Base-by-base conservation (phyloP, 53 echinoderm and acorn worm genomes). In the Arbacia lixula region DNA sequence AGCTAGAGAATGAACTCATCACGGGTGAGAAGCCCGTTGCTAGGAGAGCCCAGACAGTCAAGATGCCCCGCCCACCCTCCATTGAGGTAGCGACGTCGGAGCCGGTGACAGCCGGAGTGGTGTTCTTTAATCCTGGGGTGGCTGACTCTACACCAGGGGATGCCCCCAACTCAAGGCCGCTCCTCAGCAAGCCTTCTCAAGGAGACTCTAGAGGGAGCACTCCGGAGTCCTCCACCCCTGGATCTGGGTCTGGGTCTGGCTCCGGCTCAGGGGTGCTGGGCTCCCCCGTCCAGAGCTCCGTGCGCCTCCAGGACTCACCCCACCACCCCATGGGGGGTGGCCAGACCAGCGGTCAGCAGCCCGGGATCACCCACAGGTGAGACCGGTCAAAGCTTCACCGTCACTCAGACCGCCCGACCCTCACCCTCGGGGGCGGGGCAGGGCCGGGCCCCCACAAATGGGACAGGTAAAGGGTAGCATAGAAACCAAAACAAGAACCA, bases 11-110 rank as follows among this genome's bases (percentile, higher is more conserved):
- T 56, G 24, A 57, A 60, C 27, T 72, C 49, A 71, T 68, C 4
- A 24, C 71, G 19, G 83, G 73, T 27, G 89, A 89, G 26, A 57
- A 67, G 67, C 85, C 79, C 2, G 66, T 89, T 37, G 76, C 89
- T 0, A 65, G 89, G 42, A 77, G 89, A 38, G 76, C 89, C 6
- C 84, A 89, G 54, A 63, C 89, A 0, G 85, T 89, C 25, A 89
- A 84, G 68, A 89, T 73, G 34, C 84, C 85, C 12, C 66, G 89
- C 1, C 89, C 89, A 19, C 89, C 89, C 22, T 89, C 89, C 8
- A 89, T 89, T 36, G 89, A 89, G 77, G 85, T 89, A 12, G 89
- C 85, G 16, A 89, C 29, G 4, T 89, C 89, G 4, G 89, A 89
- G 66, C 89, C 89, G 12, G 89, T 89, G 39, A 68, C 84, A 1